These are phyloP conservation scores for Nemotelus pantherinus DNA, from an alignment of 2,888 invertebrate species.

Conservation along the genomic window DNA sequence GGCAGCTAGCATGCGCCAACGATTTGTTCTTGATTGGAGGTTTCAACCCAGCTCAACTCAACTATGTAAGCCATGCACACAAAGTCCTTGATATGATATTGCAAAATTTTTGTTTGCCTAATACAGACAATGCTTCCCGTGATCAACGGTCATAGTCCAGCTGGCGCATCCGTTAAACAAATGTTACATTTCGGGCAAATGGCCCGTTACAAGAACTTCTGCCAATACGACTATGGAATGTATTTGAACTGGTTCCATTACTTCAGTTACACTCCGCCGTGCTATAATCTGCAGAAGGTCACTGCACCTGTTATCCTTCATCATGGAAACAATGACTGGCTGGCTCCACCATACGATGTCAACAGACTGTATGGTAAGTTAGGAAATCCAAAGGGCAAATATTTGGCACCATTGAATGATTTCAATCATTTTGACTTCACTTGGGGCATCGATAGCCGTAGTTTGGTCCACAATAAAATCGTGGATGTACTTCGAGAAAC, in stretches of 20 bases:
- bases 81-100: background rate
- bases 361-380: constrained; percentile 59
- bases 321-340: constrained; percentile 67
- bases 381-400: constrained; percentile 65
- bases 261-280: constrained; percentile 62
- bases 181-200: constrained; percentile 67
- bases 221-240: constrained; percentile 67
- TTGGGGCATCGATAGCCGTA: constrained; percentile 69
- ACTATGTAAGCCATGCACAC: constrained; percentile 57
- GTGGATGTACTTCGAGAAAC: constrained; percentile 52
- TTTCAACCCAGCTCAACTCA: constrained; percentile 60
- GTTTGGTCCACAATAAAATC: constrained; percentile 67
- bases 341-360: constrained; percentile 67
- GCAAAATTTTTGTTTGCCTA: background rate
- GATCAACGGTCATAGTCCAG: constrained; percentile 69
- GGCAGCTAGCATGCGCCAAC: constrained; percentile 70
- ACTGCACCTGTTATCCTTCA: constrained; percentile 65
- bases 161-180: constrained; percentile 67
- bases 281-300: constrained; percentile 63
- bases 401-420: constrained; percentile 65
- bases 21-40: constrained; percentile 67
- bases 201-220: constrained; percentile 55
- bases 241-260: constrained; percentile 64
- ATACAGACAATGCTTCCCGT: constrained; percentile 67
- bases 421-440: constrained; percentile 76